A percentile compares a stretch with the other conserved stretches of the same genome.
Evolutionary conservation across 2,113 vertebrate genomes (phyloP).

Genomic region (Candoia aspera): DNA sequence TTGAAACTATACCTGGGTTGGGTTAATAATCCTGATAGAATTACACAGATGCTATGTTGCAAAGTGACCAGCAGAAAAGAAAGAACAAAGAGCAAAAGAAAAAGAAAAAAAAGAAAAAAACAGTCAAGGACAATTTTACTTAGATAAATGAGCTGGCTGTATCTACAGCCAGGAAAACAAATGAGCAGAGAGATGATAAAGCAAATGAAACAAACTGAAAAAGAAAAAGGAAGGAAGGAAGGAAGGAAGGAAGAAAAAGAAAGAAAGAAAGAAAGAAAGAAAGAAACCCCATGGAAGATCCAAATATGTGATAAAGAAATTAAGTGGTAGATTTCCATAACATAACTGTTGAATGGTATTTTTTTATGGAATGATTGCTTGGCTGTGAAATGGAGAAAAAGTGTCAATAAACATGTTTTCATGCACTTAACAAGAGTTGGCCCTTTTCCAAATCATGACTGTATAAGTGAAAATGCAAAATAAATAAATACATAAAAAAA

Average conservation of each 20-base stretch:
- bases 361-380: conserved; percentile 1
- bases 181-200: conserved; percentile 60
- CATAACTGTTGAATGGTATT: conserved; percentile 23
- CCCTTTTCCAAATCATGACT: not conserved
- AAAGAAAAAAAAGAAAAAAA: conserved; percentile 13
- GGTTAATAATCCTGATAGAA: conserved; percentile 53
- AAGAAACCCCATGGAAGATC: conserved; percentile 29
- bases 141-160: conserved; percentile 65
- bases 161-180: conserved; percentile 66
- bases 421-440: not conserved
- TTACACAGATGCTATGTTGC: conserved; percentile 45
- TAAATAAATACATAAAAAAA: no score
- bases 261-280: no score
- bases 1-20: not conserved
- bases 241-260: not conserved
- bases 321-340: conserved; percentile 52
- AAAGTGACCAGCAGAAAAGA: conserved; percentile 59
- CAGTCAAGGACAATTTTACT: conserved; percentile 60
- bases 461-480: not conserved
- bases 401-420: not conserved
- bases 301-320: conserved; percentile 39
- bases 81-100: not conserved
- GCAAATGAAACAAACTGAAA: conserved; percentile 51
- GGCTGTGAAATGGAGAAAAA: not conserved
- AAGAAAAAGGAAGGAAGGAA: not conserved